phyloP scores from a whole-genome alignment of 2,113 vertebrate species.

The Pholis gunnellus region DNA sequence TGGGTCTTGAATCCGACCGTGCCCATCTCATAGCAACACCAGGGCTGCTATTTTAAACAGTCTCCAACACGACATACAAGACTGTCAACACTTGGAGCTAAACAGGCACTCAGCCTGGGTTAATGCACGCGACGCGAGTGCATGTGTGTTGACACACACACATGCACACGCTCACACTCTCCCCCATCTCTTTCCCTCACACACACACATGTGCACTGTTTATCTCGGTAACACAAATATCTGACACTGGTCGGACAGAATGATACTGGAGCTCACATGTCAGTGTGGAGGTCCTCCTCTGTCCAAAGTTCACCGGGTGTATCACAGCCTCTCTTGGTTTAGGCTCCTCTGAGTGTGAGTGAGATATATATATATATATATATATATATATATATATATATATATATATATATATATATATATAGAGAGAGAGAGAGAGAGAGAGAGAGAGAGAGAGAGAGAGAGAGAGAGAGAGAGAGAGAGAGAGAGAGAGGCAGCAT shows the following conservation, averaged over 20 bases:
- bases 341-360: background rate
- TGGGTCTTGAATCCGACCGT: constrained; percentile 33
- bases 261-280: constrained; percentile 18
- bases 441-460: too few species aligned
- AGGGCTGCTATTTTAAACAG: constrained; percentile 69
- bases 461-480: too few species aligned
- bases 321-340: background rate
- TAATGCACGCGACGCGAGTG: background rate
- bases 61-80: constrained; percentile 57
- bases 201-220: background rate
- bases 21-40: constrained; percentile 35
- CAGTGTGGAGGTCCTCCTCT: constrained; percentile 7
- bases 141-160: background rate
- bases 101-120: constrained; percentile 27
- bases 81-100: constrained; percentile 57
- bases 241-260: background rate
- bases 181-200: background rate
- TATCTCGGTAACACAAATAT: constrained; percentile 9
- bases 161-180: constrained; percentile 7
- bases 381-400: too few species aligned
- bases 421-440: too few species aligned
- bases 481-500: too few species aligned
- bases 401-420: too few species aligned
- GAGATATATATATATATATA: too few species aligned
- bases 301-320: constrained; percentile 32